phyloP scores from a whole-genome alignment of 2,888 invertebrate genomes.

The Hirtodrosophila cameraria region DNA sequence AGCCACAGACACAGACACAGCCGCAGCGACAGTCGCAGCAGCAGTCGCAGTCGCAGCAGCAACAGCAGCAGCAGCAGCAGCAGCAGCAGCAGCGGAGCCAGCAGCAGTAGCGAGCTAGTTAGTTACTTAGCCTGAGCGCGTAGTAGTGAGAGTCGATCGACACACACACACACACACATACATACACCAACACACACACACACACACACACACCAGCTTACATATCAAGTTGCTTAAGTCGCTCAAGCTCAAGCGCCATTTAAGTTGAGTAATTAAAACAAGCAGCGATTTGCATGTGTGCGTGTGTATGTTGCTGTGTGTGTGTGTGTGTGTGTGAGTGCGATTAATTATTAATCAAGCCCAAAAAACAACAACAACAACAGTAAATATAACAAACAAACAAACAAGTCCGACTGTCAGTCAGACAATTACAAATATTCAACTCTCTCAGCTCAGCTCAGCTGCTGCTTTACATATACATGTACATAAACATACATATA shows the following conservation, averaged over 20 bases:
- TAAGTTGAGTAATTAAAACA: conserved; percentile 79
- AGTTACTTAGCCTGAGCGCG: conserved; percentile 72
- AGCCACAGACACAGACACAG: conserved; percentile 29
- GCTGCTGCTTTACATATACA: too few relatives aligned
- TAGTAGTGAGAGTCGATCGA: conserved; percentile 74
- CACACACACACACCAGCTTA: conserved; percentile 23
- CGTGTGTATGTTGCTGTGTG: conserved; percentile 9
- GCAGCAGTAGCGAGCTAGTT: conserved; percentile 66
- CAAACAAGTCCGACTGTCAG: conserved; percentile 70
- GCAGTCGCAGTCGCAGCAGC: conserved; percentile 15
- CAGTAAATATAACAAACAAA: conserved; percentile 60
- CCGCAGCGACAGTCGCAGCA: conserved; percentile 17
- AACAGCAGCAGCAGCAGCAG: conserved; percentile 24
- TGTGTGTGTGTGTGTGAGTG: conserved; percentile 39
- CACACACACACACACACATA: conserved; percentile 42
- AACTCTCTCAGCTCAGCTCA: conserved; percentile 43
- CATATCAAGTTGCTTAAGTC: conserved; percentile 76
- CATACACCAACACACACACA: conserved; percentile 24
- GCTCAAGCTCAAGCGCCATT: conserved; percentile 78
- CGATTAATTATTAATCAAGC: conserved; percentile 80
- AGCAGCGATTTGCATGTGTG: conserved; percentile 69
- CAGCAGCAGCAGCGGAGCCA: conserved; percentile 26
- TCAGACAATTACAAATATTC: conserved; percentile 69
- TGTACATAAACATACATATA: too few relatives aligned
- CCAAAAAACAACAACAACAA: conserved; percentile 60